Conservation (phyloP, 2,888 invertebrate species). For the Rhagonycha fulva region DNA sequence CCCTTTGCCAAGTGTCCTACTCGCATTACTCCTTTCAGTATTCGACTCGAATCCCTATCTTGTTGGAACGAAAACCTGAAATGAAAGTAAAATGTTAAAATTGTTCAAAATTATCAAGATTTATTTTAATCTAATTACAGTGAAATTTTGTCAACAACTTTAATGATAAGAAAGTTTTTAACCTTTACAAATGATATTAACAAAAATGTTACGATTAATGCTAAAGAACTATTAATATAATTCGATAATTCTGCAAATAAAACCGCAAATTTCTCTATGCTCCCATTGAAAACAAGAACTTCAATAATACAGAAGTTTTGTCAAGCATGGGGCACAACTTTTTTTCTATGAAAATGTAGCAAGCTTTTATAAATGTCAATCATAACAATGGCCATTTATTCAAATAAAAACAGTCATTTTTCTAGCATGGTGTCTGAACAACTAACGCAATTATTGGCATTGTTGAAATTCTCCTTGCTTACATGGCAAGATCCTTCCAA, state of each 20-base stretch:
- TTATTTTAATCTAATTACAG: too few species aligned
- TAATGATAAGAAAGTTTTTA: too few species aligned
- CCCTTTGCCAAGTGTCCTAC: constrained; percentile 92
- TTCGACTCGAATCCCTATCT: constrained; percentile 65
- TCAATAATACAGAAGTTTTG: background rate
- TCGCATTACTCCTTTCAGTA: constrained; percentile 95
- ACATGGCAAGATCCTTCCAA: too few species aligned
- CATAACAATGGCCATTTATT: background rate
- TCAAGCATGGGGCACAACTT: background rate
- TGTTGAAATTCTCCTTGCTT: constrained; percentile 37
- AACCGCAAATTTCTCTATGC: background rate
- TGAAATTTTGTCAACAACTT: too few species aligned
- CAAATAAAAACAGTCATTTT: background rate
- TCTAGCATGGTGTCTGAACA: constrained; percentile 39
- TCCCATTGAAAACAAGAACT: background rate
- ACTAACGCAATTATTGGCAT: constrained; percentile 15
- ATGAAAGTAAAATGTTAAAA: constrained; percentile 11
- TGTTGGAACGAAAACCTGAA: constrained; percentile 69
- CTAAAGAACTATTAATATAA: background rate
- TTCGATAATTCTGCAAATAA: background rate
- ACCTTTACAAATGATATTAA: too few species aligned
- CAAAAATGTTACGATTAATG: background rate
- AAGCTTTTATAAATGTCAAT: background rate
- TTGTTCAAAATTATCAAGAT: background rate
- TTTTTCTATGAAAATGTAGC: background rate